phyloP scores from a whole-genome alignment of 2,797 vertebrate species.

The Pangasius larnaudii region DNA sequence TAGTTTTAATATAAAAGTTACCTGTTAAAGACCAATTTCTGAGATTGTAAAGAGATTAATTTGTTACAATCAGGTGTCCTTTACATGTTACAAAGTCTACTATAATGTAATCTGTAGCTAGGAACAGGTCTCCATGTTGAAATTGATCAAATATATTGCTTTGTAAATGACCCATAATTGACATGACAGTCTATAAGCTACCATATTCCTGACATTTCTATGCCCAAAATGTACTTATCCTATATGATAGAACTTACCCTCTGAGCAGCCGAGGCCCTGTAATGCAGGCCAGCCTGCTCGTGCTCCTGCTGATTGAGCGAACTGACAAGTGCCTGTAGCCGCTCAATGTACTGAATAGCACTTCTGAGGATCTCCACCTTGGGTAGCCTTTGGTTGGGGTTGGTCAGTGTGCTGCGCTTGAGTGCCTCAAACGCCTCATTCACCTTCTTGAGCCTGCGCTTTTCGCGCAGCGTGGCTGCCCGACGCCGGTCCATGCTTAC shows the following conservation, averaged over 20 bases:
- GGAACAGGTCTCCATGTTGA: not conserved
- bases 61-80: not conserved
- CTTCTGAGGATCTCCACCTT: conserved; percentile 98
- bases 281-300: conserved; percentile 81
- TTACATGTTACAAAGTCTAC: not conserved
- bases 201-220: not conserved
- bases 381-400: conserved; percentile 97
- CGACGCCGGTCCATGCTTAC: conserved; percentile 92
- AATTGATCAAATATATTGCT: not conserved
- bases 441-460: conserved; percentile 94
- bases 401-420: conserved; percentile 94
- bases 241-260: conserved; percentile 78
- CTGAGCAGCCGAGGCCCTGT: conserved; percentile 72
- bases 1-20: not conserved
- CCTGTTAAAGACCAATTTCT: not conserved
- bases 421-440: conserved; percentile 97
- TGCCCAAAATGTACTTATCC: not conserved
- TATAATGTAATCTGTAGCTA: not conserved
- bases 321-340: conserved; percentile 94
- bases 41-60: not conserved
- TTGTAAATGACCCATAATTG: not conserved
- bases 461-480: conserved; percentile 93
- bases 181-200: not conserved
- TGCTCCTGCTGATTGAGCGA: conserved; percentile 95
- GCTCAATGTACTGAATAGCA: conserved; percentile 97